Evolutionary conservation across 2,888 invertebrate genomes (phyloP), one percentile per base, ranked within the genome.

Genomic region (Protonemura montana): DNA sequence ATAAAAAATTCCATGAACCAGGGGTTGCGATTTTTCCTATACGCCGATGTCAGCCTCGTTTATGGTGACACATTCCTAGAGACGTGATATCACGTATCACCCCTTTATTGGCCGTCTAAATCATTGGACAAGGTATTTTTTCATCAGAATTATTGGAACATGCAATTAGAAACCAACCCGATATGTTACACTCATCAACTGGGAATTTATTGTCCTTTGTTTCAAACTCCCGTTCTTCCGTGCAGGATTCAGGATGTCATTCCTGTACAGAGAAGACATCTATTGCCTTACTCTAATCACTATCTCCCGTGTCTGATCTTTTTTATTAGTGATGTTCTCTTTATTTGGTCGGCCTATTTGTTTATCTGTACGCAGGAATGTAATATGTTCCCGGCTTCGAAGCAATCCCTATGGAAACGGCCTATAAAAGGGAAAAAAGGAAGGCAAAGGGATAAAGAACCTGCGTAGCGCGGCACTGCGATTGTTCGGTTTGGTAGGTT

Each of bases 351-450:
- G 26, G 29, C 59, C 28, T 84, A 84, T 84, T 84, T 84, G 84
- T 84, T 84, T 84, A 84, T 84, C 84, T 84, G 84, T 84, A 59
- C 59, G 84, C 5, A 59, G 84, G 84, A 84, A 84, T 84, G 84
- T 76, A 84, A 84, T 84, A n/a, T n/a, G n/a, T 76, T 84, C 82
- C 41, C 42, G 13, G 35, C n/a, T 41, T n/a, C 28, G 84, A 84
- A 26, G 28, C 76, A 59, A 28, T 76, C 84, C 76, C 42, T 28
- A 84, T 30, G 81, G 81, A 30, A 29, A 81, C 81, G 81, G 28
- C 26, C 27, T 13, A 27, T 28, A 28, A 27, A 28, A 78, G 28
- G 78, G 35, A 42, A 83, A 30, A 83, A 83, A 83, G 82, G 42
- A 42, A 35, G 27, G 76, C 76, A 76, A 84, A 84, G 84, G 84